Base-by-base conservation (phyloP, 2,888 invertebrate genomes). In the Pandemis heparana region DNA sequence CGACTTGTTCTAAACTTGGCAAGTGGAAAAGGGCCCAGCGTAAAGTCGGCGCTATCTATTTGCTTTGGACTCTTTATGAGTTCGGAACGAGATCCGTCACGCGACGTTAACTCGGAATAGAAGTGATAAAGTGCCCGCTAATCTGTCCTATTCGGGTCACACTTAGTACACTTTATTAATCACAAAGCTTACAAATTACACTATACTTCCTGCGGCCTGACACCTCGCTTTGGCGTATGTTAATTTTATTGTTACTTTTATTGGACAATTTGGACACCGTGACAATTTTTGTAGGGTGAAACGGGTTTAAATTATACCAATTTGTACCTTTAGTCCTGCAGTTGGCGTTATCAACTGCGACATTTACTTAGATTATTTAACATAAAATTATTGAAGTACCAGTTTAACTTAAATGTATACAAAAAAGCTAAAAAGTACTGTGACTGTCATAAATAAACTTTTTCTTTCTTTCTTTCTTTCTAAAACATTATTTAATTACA, bases 101-200 rank as follows among this genome's bases (percentile, higher is more conserved):
- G 94, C 94, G 87, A 94, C 91, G 92, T 92, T 93, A 92, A 92
- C 91, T 92, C 87, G 87, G 92, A 89, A 94, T 94, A 91, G 92
- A 94, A 90, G 94, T 94, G 94, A 94, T 94, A 94, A 94, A 94
- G 90, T 92, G 94, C 85, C 89, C 93, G 92, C 94, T 94, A 94
- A 94, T 94, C 94, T 93, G 92, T 93, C 91, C 92, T 90, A 93
- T 93, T 94, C 92, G 92, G 91, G 94, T 89, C 92, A 89, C 94
- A 94, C 92, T 94, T 94, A 94, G 92, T 92, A 90, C 92, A 92
- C 88, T 94, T 94, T 94, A 94, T 94, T 94, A 94, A 94, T 94
- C 94, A 94, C 92, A 94, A 94, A 92, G 92, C 90, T 92, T 92
- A 94, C 94, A 94, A 94, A 94, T 94, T 93, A 94, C 92, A 85